Evolutionary conservation across 2,113 vertebrate species (phyloP), one percentile per base, ranked within the genome.

Genomic region (Theristicus caerulescens): DNA sequence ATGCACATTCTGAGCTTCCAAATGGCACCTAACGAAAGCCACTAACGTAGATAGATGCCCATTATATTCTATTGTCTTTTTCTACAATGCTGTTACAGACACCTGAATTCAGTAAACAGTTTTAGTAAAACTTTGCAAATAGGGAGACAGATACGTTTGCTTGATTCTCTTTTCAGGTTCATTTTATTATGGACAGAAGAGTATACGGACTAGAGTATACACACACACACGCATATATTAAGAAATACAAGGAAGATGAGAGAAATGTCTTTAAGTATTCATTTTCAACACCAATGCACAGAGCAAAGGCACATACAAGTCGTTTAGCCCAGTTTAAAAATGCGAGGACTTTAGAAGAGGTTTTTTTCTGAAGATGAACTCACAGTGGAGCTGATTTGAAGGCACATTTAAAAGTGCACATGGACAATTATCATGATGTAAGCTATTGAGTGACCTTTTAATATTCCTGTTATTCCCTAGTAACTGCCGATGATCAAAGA

Each of bases 211-310:
- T 44, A 31, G 14, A 65, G 24, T 55, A 38, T 16, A 11, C 7
- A 5, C 16, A 47, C 13, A 46, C 15, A n/a, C 0, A 11, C 3
- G 3, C 18, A 46, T 2, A 13, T 29, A 42, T 21, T 46, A 42
- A 29, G 25, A 79, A 84, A 65, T 10, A 16, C 8, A 73, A 38
- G 32, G 31, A 74, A 79, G 29, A 36, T 1, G 10, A 62, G 17
- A 79, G 11, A 47, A 92, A 14, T 16, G 3, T 15, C 6, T 44
- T 44, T 36, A 42, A 49, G 9, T 4, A 9, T 46, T 61, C 11
- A 18, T 64, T 86, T 32, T 77, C 58, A 91, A 20, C 18, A 26
- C 32, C 32, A 21, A 10, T 1, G 0, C 65, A n/a, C 5, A 18
- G 4, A 66, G 5, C 24, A 54, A 46, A 85, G 55, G 12, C 46